phyloP scores from a whole-genome alignment of 2,888 invertebrate species.

The Eristalis intricaria region DNA sequence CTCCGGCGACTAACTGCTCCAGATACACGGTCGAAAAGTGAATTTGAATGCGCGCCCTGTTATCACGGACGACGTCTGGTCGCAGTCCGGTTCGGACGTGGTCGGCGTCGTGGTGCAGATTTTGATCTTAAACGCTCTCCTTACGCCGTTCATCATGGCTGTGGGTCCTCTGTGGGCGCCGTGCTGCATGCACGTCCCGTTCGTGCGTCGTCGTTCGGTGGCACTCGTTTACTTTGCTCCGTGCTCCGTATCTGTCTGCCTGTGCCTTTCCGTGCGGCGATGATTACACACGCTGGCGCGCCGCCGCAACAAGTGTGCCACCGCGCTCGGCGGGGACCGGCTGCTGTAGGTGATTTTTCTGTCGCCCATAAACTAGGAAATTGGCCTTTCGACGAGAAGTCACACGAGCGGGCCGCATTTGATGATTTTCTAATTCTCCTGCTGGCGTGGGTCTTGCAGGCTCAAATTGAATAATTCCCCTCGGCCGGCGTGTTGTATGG shows the following conservation, averaged over 20 bases:
- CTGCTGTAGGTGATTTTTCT: constrained; percentile 29
- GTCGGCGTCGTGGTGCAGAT: constrained; percentile 22
- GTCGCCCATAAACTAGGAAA: constrained; percentile 70
- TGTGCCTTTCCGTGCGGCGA: constrained; percentile 4
- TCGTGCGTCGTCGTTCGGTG: constrained; percentile 34
- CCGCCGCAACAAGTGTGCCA: constrained; percentile 67
- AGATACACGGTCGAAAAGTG: constrained; percentile 37
- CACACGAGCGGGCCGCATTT: constrained; percentile 47
- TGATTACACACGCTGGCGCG: constrained; percentile 63
- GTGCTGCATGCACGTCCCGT: background rate
- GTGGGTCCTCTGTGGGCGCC: constrained; percentile 3
- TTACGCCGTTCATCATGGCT: constrained; percentile 47
- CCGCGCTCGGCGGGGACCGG: constrained; percentile 1
- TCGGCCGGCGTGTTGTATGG: constrained; percentile 6
- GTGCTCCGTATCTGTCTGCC: constrained; percentile 37
- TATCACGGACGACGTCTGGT: constrained; percentile 40
- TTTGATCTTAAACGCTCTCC: constrained; percentile 51
- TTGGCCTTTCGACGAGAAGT: constrained; percentile 53
- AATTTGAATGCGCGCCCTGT: constrained; percentile 58
- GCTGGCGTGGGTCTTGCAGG: background rate
- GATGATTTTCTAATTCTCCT: constrained; percentile 51
- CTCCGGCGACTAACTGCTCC: background rate
- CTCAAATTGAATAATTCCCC: constrained; percentile 46
- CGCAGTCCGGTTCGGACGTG: constrained; percentile 45
- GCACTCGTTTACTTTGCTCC: constrained; percentile 60